A percentile compares a stretch with the other conserved stretches of the same genome.
Evolutionary conservation across 2,113 vertebrate species (phyloP).

Genomic region (Rhinolophus ferrumequinum): DNA sequence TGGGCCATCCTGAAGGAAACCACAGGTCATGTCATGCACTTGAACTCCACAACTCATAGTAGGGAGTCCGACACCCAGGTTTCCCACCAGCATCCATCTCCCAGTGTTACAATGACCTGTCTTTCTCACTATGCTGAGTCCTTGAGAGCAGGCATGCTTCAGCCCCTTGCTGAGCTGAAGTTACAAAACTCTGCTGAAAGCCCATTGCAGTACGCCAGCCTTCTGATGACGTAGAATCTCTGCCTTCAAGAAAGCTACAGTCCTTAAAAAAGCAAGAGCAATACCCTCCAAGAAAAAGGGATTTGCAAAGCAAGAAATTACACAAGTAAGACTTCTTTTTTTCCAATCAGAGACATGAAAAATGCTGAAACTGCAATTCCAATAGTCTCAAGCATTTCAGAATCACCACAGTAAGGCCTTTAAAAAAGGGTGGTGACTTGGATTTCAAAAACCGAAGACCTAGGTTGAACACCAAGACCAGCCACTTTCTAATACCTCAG

Average conservation of each 20-base stretch:
- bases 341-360: not conserved
- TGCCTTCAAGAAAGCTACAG: not conserved
- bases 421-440: not conserved
- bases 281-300: not conserved
- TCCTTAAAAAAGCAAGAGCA: not conserved
- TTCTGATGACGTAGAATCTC: not conserved
- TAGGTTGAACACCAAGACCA: not conserved
- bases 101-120: not conserved
- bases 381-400: not conserved
- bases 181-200: not conserved
- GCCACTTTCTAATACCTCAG: not conserved
- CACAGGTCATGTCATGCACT: too few relatives aligned
- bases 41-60: fast-evolving
- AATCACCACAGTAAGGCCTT: not conserved
- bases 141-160: not conserved
- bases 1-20: not conserved
- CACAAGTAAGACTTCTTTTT: not conserved
- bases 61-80: not conserved
- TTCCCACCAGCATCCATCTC: not conserved
- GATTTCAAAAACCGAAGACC: not conserved
- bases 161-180: not conserved
- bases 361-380: not conserved
- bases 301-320: not conserved
- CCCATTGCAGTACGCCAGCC: too few relatives aligned
- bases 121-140: not conserved